Evolutionary conservation across 2,113 vertebrate species (phyloP), one percentile per base, ranked within the genome.

Genomic region (Pseudopipra pipra): DNA sequence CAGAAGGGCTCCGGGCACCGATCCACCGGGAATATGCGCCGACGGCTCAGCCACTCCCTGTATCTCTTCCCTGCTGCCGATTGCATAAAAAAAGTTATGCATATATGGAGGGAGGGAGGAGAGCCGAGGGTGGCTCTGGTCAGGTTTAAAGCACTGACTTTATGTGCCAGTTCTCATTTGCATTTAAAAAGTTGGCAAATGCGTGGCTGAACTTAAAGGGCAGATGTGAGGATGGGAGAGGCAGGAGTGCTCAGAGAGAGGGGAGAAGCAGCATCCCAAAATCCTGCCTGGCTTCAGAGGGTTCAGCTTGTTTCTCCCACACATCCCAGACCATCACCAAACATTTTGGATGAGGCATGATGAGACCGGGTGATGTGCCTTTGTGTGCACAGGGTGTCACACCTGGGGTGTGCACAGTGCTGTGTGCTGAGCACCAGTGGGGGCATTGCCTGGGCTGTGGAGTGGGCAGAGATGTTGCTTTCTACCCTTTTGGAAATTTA

Each of bases 1-100:
- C 81, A 55, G 20, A 16, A 91, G 90, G 78, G 78, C 96, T 85
- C 62, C 2, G 8, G 92, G 95, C 94, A 35, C 73, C 12, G 68
- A 58, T 73, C 87, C 84, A n/a, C 54, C 7, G 75, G 63, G 91
- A 76, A 49, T 31, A 22, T 7, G 33, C 0, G 1, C 59, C 6
- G 30, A 20, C 25, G 41, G 92, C 83, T 85, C 92, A 65, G 79
- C 51, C 55, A 9, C 67, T 87, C 78, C 78, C 71, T 39, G 39
- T 11, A 43, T 56, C 81, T 62, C 59, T 88, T 65, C 68, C 76
- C 51, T 63, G 68, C 76, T 93, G 93, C 31, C 0, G 20, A 39
- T 41, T 70, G 84, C 84, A n/a, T 87, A 44, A 52, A 67, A 39
- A 17, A 51, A 72, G 20, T 56, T 79, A 49, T 4, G 37, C 16